Percentiles rank a stretch among this genome's conserved stretches.
These are phyloP conservation scores for Antheraea mylitta DNA, from an alignment of 1,140 invertebrate species.

Conservation along the genomic window DNA sequence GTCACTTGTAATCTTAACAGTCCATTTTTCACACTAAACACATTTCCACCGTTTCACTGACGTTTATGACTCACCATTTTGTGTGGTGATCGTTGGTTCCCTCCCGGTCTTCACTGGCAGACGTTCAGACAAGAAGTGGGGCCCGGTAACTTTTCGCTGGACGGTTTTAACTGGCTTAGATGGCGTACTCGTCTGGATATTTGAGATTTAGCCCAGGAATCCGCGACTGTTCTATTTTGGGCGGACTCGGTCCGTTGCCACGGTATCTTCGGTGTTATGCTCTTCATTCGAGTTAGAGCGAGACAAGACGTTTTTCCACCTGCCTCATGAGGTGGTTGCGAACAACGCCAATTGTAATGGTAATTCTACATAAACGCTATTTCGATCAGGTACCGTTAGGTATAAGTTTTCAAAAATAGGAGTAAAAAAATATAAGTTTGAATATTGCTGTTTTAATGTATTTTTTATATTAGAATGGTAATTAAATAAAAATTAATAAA, in stretches of 20 bases:
- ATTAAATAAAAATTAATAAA: neutral
- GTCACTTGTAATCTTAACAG: slow-evolving; percentile 54
- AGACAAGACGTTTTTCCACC: slow-evolving; percentile 65
- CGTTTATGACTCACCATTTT: slow-evolving; percentile 83
- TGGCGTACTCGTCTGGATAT: slow-evolving; percentile 82
- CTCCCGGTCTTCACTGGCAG: slow-evolving; percentile 83
- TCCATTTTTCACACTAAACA: slow-evolving; percentile 63
- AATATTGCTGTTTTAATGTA: no score
- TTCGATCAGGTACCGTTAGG: slow-evolving; percentile 63
- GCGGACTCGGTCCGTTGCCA: slow-evolving; percentile 59
- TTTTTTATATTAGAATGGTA: neutral
- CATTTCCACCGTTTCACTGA: slow-evolving; percentile 69
- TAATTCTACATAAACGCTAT: slow-evolving; percentile 75
- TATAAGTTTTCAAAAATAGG: slow-evolving; percentile 27
- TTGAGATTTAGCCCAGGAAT: slow-evolving; percentile 81
- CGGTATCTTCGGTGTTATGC: slow-evolving; percentile 40
- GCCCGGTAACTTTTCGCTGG: slow-evolving; percentile 81
- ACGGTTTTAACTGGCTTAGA: slow-evolving; percentile 87
- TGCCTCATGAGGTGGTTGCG: slow-evolving; percentile 24
- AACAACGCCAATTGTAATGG: slow-evolving; percentile 53
- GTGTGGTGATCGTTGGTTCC: slow-evolving; percentile 77
- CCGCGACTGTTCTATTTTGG: slow-evolving; percentile 78
- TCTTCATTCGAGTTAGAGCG: slow-evolving; percentile 42
- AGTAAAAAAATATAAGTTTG: no score
- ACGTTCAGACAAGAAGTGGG: slow-evolving; percentile 87